Evolutionary conservation across 2,888 invertebrate genomes (phyloP).

Genomic region (Euzophera pinguis): DNA sequence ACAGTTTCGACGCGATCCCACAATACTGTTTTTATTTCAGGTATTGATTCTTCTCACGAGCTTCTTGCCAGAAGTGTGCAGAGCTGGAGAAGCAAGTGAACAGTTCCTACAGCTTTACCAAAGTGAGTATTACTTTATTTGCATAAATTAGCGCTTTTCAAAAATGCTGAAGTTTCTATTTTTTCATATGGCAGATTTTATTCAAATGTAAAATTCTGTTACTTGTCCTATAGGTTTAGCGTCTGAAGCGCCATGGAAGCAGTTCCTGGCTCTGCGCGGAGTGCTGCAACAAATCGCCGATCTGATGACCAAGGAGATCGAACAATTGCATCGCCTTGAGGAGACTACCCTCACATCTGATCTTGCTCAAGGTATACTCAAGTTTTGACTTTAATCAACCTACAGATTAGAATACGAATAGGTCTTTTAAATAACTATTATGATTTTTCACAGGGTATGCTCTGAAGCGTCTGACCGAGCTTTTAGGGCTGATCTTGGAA

Average conservation of each 20-base stretch:
- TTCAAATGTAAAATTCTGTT: neutral
- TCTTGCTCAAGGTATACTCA: constrained; percentile 88
- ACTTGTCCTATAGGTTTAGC: constrained; percentile 78
- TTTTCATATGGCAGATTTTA: too few species aligned
- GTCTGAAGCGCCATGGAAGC: constrained; percentile 94
- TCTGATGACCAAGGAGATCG: constrained; percentile 92
- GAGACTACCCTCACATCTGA: constrained; percentile 96
- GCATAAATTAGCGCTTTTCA: too few species aligned
- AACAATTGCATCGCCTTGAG: constrained; percentile 92
- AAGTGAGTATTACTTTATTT: constrained; percentile 55
- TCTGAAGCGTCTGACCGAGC: constrained; percentile 92
- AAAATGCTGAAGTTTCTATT: too few species aligned
- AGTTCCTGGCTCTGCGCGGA: constrained; percentile 93
- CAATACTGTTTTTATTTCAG: constrained; percentile 40
- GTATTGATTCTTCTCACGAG: constrained; percentile 92
- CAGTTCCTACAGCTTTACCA: constrained; percentile 95
- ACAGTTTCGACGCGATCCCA: too few species aligned
- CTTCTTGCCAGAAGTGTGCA: constrained; percentile 91
- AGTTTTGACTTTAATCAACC: too few species aligned
- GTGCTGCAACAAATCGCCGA: constrained; percentile 91
- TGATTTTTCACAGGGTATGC: constrained; percentile 85
- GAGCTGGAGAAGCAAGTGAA: constrained; percentile 94
- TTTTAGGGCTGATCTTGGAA: constrained; percentile 93
- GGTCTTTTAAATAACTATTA: too few species aligned
- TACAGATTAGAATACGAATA: neutral